A percentile compares a stretch with the other conserved stretches of the same genome.
These are phyloP conservation scores for Listronotus oregonensis DNA, from an alignment of 1,140 invertebrate genomes.

Conservation along the genomic window DNA sequence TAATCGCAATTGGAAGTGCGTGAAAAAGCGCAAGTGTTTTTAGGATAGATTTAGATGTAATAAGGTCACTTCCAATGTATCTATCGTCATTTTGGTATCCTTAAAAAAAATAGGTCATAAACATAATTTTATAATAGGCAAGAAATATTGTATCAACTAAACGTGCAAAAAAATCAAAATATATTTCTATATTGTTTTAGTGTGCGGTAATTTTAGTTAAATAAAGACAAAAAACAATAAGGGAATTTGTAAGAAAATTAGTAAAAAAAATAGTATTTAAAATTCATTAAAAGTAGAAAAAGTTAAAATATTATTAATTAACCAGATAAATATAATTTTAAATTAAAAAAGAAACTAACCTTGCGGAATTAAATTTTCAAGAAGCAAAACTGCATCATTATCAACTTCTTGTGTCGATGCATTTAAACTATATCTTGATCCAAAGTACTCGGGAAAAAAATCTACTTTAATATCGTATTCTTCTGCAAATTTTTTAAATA, in stretches of 20 bases:
- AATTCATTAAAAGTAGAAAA: background rate
- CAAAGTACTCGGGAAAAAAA: background rate
- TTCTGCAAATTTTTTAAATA: constrained; percentile 2
- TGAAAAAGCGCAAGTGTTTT: constrained; percentile 62
- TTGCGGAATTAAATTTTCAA: constrained; percentile 11
- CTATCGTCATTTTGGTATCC: constrained; percentile 60
- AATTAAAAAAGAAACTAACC: background rate
- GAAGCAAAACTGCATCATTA: background rate
- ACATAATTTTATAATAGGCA: background rate
- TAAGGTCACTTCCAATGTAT: constrained; percentile 57
- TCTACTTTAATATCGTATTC: constrained; percentile 3
- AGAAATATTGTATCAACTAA: background rate
- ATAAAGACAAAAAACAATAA: too few relatives aligned
- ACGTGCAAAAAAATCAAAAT: too few relatives aligned
- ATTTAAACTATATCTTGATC: constrained; percentile 5
- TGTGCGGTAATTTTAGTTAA: too few relatives aligned
- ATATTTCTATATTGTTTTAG: background rate
- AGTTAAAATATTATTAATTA: background rate
- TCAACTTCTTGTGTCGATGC: background rate
- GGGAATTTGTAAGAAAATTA: too few relatives aligned
- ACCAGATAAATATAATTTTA: too few relatives aligned
- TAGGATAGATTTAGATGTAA: constrained; percentile 58
- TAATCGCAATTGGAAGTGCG: constrained; percentile 62
- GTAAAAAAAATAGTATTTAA: background rate
- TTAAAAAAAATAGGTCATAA: background rate